A percentile compares a stretch with the other conserved stretches of the same genome.
phyloP scores from a whole-genome alignment of 2,888 invertebrate genomes.

The Orchestes rusci region DNA sequence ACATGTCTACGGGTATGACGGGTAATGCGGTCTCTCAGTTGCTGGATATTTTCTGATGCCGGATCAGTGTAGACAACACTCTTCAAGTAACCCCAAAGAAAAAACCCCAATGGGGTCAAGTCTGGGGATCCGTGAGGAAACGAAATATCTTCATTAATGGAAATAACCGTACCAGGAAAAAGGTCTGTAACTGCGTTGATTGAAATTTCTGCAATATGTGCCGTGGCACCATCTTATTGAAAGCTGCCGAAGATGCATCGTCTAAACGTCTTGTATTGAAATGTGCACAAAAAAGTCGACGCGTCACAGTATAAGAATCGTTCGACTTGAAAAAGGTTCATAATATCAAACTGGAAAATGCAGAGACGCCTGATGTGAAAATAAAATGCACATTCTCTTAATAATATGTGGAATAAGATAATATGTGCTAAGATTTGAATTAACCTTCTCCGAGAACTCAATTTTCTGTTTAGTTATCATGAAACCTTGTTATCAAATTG shows the following conservation, averaged over 20 bases:
- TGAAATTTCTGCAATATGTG: neutral
- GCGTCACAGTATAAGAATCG: no score
- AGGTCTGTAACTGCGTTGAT: neutral
- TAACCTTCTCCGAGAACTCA: no score
- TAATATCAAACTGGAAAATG: no score
- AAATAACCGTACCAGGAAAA: neutral
- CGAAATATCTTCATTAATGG: slow-evolving; percentile 1
- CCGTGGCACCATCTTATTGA: no score
- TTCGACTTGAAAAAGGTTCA: no score
- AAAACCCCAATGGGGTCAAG: neutral
- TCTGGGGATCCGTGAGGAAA: neutral
- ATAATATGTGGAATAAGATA: no score
- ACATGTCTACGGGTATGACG: slow-evolving; percentile 9
- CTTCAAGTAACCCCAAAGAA: neutral
- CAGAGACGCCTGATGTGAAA: no score
- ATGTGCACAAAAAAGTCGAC: neutral
- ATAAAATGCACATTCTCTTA: no score
- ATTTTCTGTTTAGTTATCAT: no score
- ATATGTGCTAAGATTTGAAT: no score
- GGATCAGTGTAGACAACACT: slow-evolving; percentile 1
- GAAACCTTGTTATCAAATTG: no score
- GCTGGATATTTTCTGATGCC: slow-evolving; percentile 11
- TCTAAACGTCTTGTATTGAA: neutral
- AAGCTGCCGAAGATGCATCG: neutral
- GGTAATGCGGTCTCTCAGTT: slow-evolving; percentile 11